Percentiles rank a stretch among this genome's conserved stretches.
Evolutionary conservation across 2,113 vertebrate species (phyloP).

Genomic region (Trematomus loennbergii): DNA sequence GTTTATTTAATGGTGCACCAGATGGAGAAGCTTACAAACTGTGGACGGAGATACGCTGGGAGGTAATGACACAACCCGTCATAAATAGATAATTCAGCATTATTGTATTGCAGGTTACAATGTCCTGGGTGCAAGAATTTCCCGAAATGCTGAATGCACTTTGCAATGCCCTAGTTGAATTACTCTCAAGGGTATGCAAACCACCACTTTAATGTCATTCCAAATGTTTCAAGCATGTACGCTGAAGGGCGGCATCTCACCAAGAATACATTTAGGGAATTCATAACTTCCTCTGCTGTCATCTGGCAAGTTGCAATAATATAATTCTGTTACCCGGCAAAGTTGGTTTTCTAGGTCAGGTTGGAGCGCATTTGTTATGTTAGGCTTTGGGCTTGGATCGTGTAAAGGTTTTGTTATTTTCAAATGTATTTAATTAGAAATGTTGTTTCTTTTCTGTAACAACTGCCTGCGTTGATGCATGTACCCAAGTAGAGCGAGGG

Average conservation of each 20-base stretch:
- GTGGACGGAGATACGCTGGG: slow-evolving; percentile 32
- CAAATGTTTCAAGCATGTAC: slow-evolving; percentile 2
- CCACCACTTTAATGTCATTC: not conserved
- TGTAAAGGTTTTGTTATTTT: not conserved
- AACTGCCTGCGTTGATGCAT: not conserved
- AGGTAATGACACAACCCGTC: slow-evolving; percentile 47
- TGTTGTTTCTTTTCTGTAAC: not conserved
- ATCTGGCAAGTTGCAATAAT: not conserved
- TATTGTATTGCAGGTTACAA: slow-evolving; percentile 56
- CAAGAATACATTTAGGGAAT: not conserved
- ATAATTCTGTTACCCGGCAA: not conserved
- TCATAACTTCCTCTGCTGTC: not conserved
- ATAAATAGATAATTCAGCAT: slow-evolving; percentile 57
- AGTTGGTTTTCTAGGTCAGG: not conserved
- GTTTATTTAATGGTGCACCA: slow-evolving; percentile 58
- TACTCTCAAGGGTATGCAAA: slow-evolving; percentile 11
- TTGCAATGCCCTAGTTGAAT: slow-evolving; percentile 14
- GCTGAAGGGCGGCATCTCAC: not conserved
- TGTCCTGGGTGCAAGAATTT: slow-evolving; percentile 18
- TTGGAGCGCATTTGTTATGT: not conserved
- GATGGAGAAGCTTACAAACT: slow-evolving; percentile 50
- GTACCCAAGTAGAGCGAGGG: not conserved
- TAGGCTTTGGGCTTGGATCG: not conserved
- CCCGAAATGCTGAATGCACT: slow-evolving; percentile 24
- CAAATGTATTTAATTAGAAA: not conserved